A percentile compares a stretch with the other conserved stretches of the same genome.
These are phyloP conservation scores for Bambusicola thoracicus DNA, from an alignment of 2,113 vertebrate species.

Conservation along the genomic window DNA sequence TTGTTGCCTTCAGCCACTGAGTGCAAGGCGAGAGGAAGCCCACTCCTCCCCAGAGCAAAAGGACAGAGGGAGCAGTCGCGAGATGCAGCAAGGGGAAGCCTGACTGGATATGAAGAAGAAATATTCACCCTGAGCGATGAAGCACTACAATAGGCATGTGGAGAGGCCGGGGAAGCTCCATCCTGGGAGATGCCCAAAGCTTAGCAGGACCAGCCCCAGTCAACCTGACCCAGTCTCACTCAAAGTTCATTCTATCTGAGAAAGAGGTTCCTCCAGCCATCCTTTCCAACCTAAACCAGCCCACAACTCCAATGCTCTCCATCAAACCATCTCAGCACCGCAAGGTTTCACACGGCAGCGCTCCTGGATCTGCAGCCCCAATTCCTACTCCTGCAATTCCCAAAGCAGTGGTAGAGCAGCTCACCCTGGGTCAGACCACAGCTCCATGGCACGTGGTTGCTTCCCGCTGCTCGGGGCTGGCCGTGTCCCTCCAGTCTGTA, in stretches of 20 bases:
- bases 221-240: not conserved
- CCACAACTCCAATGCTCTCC: not conserved
- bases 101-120: not conserved
- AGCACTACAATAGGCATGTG: not conserved
- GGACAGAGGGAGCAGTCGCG: not conserved
- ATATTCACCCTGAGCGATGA: not conserved
- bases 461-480: not conserved
- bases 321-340: not conserved
- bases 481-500: not conserved
- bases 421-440: not conserved
- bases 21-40: not conserved
- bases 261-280: not conserved
- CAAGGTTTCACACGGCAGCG: not conserved
- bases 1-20: not conserved
- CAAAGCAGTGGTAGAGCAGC: not conserved
- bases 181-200: not conserved
- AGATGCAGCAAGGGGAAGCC: not conserved
- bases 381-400: no score
- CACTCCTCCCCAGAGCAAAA: rapidly evolving
- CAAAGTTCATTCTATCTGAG: not conserved
- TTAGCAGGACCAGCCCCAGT: not conserved
- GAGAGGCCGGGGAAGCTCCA: not conserved
- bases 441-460: not conserved
- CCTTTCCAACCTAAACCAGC: not conserved
- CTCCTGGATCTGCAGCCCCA: not conserved